Evolutionary conservation across 2,888 invertebrate genomes (phyloP).

Genomic region (Autographa gamma): DNA sequence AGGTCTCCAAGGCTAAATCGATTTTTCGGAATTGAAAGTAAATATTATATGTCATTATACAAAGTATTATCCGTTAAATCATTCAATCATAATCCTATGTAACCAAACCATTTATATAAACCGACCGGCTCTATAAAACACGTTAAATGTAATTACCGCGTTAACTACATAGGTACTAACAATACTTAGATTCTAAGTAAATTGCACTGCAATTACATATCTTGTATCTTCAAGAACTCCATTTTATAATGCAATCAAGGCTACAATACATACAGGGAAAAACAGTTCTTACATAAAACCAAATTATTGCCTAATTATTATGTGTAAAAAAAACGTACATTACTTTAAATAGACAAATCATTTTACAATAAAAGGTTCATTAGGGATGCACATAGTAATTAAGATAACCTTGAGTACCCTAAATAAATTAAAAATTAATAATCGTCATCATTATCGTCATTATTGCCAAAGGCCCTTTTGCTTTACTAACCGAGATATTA

Average conservation of each 20-base stretch:
- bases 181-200: background rate
- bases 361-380: too few species aligned
- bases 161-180: background rate
- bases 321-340: too few species aligned
- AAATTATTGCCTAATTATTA: too few species aligned
- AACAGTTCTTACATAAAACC: background rate
- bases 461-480: too few species aligned
- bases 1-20: too few species aligned
- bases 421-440: too few species aligned
- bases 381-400: too few species aligned
- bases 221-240: background rate
- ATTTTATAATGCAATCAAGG: background rate
- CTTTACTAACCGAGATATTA: background rate
- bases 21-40: too few species aligned
- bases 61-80: background rate
- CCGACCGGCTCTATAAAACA: background rate
- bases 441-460: too few species aligned
- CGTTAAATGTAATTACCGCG: background rate
- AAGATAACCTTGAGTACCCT: too few species aligned
- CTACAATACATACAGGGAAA: background rate
- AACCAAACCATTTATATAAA: conserved; percentile 1
- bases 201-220: conserved; percentile 2
- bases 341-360: too few species aligned
- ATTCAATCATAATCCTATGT: background rate
- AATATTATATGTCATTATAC: too few species aligned